Conservation (phyloP, 2,888 invertebrate species). For the Caradrina kadenii region DNA sequence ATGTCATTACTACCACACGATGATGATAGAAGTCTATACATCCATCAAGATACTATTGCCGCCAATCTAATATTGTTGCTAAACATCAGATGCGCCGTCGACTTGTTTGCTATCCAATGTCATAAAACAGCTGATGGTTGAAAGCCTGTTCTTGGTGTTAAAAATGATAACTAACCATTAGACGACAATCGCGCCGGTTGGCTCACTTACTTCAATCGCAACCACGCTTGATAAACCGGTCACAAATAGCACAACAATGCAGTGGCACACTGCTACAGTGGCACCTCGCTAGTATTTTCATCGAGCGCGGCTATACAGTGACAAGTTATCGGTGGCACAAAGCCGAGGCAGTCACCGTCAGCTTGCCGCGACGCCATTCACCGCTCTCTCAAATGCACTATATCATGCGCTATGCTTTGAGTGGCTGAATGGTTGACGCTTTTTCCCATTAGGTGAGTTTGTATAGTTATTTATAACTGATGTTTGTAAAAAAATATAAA, state of each 20-base stretch:
- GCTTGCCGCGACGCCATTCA: slow-evolving; percentile 60
- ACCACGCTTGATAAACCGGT: not conserved
- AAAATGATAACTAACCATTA: not conserved
- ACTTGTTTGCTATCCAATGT: too few species aligned
- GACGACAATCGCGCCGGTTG: not conserved
- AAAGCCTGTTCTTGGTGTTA: not conserved
- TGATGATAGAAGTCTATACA: too few species aligned
- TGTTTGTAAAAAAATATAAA: slow-evolving; percentile 9
- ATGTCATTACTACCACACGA: too few species aligned
- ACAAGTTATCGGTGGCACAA: slow-evolving; percentile 69
- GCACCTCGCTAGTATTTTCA: slow-evolving; percentile 41
- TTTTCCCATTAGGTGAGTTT: slow-evolving; percentile 44
- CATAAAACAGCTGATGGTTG: too few species aligned
- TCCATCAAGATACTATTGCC: too few species aligned
- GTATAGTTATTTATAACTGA: slow-evolving; percentile 18
- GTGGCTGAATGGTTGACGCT: slow-evolving; percentile 34
- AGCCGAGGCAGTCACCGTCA: slow-evolving; percentile 45
- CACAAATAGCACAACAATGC: slow-evolving; percentile 28
- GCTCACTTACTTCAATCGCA: not conserved
- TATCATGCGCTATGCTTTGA: slow-evolving; percentile 50
- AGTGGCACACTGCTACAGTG: not conserved
- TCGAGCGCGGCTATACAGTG: slow-evolving; percentile 57
- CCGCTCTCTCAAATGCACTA: slow-evolving; percentile 64
- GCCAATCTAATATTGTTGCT: too few species aligned
- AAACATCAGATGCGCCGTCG: too few species aligned